phyloP scores from a whole-genome alignment of 2,113 vertebrate genomes.

The Otis tarda region DNA sequence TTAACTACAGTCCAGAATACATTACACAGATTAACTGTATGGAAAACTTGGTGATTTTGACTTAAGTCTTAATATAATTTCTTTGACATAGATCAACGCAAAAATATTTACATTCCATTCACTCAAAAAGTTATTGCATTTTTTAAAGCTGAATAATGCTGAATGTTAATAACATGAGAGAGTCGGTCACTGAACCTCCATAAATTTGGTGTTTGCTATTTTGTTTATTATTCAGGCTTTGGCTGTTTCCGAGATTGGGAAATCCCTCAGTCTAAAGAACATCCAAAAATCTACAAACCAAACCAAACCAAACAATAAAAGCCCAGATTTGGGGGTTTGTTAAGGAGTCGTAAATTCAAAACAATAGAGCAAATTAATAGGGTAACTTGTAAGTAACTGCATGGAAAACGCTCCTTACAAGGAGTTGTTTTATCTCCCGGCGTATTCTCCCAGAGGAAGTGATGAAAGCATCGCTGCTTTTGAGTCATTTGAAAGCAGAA shows the following conservation, averaged over 20 bases:
- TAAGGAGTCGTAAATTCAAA: neutral
- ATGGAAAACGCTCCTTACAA: slow-evolving; percentile 21
- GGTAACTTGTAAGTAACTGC: neutral
- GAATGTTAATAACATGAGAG: neutral
- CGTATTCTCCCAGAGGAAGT: slow-evolving; percentile 23
- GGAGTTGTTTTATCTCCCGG: neutral
- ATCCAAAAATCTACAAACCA: neutral
- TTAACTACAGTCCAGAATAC: neutral
- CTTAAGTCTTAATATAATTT: neutral
- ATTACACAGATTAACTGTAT: neutral
- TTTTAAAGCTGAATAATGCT: neutral
- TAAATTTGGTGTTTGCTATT: neutral
- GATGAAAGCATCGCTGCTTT: neutral
- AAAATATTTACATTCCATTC: neutral
- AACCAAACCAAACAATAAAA: neutral
- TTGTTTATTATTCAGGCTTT: neutral
- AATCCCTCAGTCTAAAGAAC: neutral
- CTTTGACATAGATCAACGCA: fast-evolving
- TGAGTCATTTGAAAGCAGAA: neutral
- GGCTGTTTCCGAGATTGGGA: neutral
- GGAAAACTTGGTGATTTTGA: neutral
- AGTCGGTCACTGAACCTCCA: neutral
- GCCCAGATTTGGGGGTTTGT: neutral
- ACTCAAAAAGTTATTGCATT: neutral
- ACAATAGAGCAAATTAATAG: neutral